Evolutionary conservation across 2,797 vertebrate species (phyloP), one percentile per base, ranked within the genome.

Genomic region (Periophthalmus magnuspinnatus): DNA sequence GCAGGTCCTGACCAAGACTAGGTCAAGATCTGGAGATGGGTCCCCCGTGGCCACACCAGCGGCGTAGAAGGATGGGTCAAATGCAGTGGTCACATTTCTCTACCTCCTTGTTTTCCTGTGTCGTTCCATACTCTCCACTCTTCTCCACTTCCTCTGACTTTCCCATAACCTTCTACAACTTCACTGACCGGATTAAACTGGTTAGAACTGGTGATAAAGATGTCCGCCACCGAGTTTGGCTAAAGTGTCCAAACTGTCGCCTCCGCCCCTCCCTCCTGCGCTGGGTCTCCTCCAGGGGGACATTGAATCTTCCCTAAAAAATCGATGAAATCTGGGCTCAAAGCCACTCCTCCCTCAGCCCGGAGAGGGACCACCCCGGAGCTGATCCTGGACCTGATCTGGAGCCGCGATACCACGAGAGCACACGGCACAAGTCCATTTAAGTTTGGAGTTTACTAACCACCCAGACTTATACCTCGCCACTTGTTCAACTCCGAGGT

Each of bases 321-420:
- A 78, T 84, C 82, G 67, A 82, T 88, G 55, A 66, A 8, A 0
- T 69, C 68, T 0, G 48, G 77, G 78, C 74, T 2, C 70, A 3
- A 59, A 67, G 76, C 82, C 82, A 79, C 74, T 14, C 13, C 5
- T 32, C 33, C 8, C 19, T 33, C 56, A 1, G 28, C 14, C 28
- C 14, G 32, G 56, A 58, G 24, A 28, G 24, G 33, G 14, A 33
- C 76, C 63, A 0, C 13, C 59, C 59, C 21, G 34, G 8, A 32
- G 16, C 0, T 47, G 69, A 34, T 45, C 67, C 48, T 6, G 58
- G 64, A 72, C 64, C 59, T 5, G 57, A 87, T 82, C 80, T 78
- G 84, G 84, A 78, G 80, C 0, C 38, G 22, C 8, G 58, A 60
- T 60, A 36, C 58, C 58, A 81, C 71, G 71, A 75, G 68, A 73